phyloP scores from a whole-genome alignment of 2,113 vertebrate genomes.

The Percopsis transmontana region DNA sequence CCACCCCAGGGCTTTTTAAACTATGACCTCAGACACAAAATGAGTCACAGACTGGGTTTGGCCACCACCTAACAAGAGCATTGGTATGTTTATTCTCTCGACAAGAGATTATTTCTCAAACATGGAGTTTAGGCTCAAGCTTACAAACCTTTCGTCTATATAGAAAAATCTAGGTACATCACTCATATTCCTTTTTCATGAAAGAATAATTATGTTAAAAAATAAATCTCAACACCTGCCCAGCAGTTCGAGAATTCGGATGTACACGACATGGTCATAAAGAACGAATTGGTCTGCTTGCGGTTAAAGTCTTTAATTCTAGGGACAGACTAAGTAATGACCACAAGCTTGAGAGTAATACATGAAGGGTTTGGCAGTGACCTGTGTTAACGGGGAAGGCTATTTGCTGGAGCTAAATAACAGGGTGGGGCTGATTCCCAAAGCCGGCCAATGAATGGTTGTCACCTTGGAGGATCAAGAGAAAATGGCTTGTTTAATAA shows the following conservation, averaged over 20 bases:
- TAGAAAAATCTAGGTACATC: conserved; percentile 18
- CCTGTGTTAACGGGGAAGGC: conserved; percentile 43
- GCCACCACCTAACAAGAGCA: conserved; percentile 35
- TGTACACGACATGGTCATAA: conserved; percentile 43
- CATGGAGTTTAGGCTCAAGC: conserved; percentile 20
- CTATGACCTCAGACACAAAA: conserved; percentile 13
- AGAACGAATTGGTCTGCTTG: conserved; percentile 52
- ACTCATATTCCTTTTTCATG: conserved; percentile 4
- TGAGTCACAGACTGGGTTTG: conserved; percentile 40
- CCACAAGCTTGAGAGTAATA: conserved; percentile 55
- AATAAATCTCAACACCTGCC: conserved; percentile 25
- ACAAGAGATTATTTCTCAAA: conserved; percentile 21
- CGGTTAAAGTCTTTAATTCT: conserved; percentile 68
- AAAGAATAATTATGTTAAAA: background rate
- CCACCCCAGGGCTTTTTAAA: conserved; percentile 18
- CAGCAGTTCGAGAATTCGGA: conserved; percentile 43
- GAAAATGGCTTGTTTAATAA: conserved; percentile 54
- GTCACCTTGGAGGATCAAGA: conserved; percentile 55
- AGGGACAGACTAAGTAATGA: conserved; percentile 54
- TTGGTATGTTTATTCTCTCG: conserved; percentile 29
- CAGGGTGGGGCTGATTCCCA: conserved; percentile 54
- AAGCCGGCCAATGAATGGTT: conserved; percentile 65
- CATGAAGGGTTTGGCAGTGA: conserved; percentile 50
- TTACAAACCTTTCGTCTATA: background rate
- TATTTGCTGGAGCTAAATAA: conserved; percentile 63